These are phyloP conservation scores for Oryzias javanicus DNA, from an alignment of 2,113 vertebrate genomes.

Conservation along the genomic window DNA sequence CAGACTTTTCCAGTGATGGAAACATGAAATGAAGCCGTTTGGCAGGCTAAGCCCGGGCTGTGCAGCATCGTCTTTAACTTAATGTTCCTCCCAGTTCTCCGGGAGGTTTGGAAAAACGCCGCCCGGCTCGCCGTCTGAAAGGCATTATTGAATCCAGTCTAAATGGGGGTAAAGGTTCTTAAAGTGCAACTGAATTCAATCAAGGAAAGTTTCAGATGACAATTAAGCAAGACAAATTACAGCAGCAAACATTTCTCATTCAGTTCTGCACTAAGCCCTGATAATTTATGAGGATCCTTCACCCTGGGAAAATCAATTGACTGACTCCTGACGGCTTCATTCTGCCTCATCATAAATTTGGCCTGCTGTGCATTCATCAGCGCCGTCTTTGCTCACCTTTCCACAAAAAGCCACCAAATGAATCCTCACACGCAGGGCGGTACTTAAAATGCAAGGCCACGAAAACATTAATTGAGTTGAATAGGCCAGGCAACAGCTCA, in stretches of 20 bases:
- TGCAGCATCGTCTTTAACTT: too few relatives aligned
- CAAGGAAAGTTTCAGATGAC: conserved; percentile 25
- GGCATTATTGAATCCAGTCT: neutral
- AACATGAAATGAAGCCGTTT: too few relatives aligned
- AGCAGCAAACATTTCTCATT: conserved; percentile 11
- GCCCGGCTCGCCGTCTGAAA: neutral
- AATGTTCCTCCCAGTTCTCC: too few relatives aligned
- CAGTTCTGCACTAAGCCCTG: conserved; percentile 12
- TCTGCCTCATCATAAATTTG: conserved; percentile 44
- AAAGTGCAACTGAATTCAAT: conserved; percentile 21
- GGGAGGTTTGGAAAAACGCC: too few relatives aligned
- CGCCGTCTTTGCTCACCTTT: conserved; percentile 58
- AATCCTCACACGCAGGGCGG: conserved; percentile 33
- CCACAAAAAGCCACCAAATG: conserved; percentile 54
- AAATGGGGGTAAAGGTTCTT: conserved; percentile 7
- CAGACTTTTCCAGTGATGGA: too few relatives aligned
- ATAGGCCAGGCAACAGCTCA: conserved; percentile 55
- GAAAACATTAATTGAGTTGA: conserved; percentile 66
- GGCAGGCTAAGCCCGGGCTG: too few relatives aligned
- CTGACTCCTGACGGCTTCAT: conserved; percentile 39
- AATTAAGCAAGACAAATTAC: conserved; percentile 25
- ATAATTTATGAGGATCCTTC: conserved; percentile 41
- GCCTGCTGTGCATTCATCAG: conserved; percentile 51
- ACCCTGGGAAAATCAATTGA: conserved; percentile 57
- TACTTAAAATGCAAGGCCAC: conserved; percentile 56